Evolutionary conservation across 2,113 vertebrate genomes (phyloP), one percentile per base, ranked within the genome.

Genomic region (Mystacornis crossleyi): DNA sequence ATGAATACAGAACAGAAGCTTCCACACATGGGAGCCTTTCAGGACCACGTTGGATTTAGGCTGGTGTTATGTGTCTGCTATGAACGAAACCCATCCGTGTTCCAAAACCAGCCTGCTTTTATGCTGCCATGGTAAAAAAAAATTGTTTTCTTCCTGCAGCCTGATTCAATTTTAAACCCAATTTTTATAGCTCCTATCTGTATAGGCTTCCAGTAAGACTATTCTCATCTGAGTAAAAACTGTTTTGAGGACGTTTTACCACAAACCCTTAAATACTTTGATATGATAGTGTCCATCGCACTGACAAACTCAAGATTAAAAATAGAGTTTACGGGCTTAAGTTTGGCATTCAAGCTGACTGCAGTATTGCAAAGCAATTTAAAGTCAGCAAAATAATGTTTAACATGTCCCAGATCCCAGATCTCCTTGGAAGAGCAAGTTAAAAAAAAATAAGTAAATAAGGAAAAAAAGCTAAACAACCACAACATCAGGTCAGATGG

Each of bases 211-310:
- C 96, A 94, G 97, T 97, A 97, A 97, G 89, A 87, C 93, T 96
- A 90, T 95, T 97, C 93, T 97, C 96, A 94, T 96, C 72, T 78
- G 73, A 94, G 69, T 31, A 94, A 92, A 96, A 96, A 95, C 70
- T 78, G 93, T 93, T 95, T 92, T 96, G 93, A 97, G 95, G 92
- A 96, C 95, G 87, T 90, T 94, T 97, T 95, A 97, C 97, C 97
- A 91, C 95, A 96, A 96, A 79, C 86, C 89, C 80, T 97, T 96
- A 97, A 96, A 96, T 91, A 94, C 77, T 96, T 95, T 93, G 92
- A 97, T 97, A 96, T 70, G 95, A 95, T 94, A 79, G 65, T 90
- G 96, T 94, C 95, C 93, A 94, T 94, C 89, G 79, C 95, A 86
- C 89, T 96, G 91, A 96, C 92, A 96, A 93, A 93, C 78, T 95